These are phyloP conservation scores for Cinara cedri DNA, from an alignment of 2,888 invertebrate species.

Conservation along the genomic window DNA sequence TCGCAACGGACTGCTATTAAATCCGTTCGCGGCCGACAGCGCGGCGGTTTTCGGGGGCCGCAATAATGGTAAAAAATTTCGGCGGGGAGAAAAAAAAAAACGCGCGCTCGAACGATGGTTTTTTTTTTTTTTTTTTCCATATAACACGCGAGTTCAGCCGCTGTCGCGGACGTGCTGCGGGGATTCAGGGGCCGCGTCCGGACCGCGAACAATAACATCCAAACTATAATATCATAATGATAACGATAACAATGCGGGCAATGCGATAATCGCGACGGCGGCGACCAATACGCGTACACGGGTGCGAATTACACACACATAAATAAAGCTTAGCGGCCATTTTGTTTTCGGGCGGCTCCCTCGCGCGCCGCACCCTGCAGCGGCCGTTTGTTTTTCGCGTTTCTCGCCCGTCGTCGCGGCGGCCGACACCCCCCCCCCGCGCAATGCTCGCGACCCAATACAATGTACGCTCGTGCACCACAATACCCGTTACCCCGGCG, in stretches of 20 bases:
- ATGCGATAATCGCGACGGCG: neutral
- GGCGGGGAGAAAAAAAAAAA: too few species aligned
- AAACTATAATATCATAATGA: too few species aligned
- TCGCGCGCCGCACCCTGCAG: too few species aligned
- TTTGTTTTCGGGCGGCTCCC: conserved; percentile 38
- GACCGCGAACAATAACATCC: conserved; percentile 27
- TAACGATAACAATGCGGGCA: too few species aligned
- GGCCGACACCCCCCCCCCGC: conserved; percentile 4
- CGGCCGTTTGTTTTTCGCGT: neutral
- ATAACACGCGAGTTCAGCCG: neutral
- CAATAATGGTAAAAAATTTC: conserved; percentile 22
- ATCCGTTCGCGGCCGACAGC: conserved; percentile 41
- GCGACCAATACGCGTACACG: conserved; percentile 15
- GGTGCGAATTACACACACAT: too few species aligned
- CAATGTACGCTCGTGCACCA: neutral
- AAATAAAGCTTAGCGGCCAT: conserved; percentile 46
- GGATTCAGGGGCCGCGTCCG: neutral
- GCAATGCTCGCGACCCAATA: too few species aligned
- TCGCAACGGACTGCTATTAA: conserved; percentile 51
- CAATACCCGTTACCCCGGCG: too few species aligned
- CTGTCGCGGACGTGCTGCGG: neutral
- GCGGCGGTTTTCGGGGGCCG: neutral
- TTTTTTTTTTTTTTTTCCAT: too few species aligned
- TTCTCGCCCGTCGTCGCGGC: neutral
- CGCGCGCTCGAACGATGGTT: too few species aligned